A percentile compares a stretch with the other conserved stretches of the same genome.
phyloP scores from a whole-genome alignment of 2,888 invertebrate species.

The Gymnocheta viridis region DNA sequence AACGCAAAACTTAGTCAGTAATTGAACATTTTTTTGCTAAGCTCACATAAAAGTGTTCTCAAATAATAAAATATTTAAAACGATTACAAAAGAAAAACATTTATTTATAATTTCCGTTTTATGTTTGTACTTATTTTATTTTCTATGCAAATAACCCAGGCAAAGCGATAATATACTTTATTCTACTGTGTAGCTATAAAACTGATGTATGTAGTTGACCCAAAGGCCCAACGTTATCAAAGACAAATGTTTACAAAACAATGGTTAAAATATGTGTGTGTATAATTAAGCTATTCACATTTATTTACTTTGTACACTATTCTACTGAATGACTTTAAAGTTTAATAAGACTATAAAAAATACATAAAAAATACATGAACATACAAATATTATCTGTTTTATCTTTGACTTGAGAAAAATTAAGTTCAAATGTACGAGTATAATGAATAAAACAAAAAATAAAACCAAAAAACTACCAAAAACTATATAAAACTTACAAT shows the following conservation, averaged over 20 bases:
- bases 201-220: slow-evolving; percentile 6
- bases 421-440: slow-evolving; percentile 37
- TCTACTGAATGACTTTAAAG: not conserved
- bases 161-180: not conserved
- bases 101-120: slow-evolving; percentile 24
- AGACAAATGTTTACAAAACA: slow-evolving; percentile 20
- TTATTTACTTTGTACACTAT: not conserved
- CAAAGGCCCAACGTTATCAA: slow-evolving; percentile 17
- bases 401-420: slow-evolving; percentile 10
- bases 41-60: not conserved
- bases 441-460: slow-evolving; percentile 3
- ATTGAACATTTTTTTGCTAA: too few relatives aligned
- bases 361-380: not conserved
- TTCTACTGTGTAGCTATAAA: not conserved
- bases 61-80: not conserved
- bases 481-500: slow-evolving; percentile 8
- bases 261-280: not conserved
- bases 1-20: too few relatives aligned
- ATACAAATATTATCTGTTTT: not conserved
- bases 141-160: not conserved
- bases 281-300: slow-evolving; percentile 14
- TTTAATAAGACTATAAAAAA: not conserved
- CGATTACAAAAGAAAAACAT: not conserved
- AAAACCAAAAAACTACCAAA: not conserved
- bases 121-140: not conserved